Evolutionary conservation across 2,888 invertebrate genomes (phyloP), one percentile per base, ranked within the genome.

Genomic region (Hedychridium roseum): DNA sequence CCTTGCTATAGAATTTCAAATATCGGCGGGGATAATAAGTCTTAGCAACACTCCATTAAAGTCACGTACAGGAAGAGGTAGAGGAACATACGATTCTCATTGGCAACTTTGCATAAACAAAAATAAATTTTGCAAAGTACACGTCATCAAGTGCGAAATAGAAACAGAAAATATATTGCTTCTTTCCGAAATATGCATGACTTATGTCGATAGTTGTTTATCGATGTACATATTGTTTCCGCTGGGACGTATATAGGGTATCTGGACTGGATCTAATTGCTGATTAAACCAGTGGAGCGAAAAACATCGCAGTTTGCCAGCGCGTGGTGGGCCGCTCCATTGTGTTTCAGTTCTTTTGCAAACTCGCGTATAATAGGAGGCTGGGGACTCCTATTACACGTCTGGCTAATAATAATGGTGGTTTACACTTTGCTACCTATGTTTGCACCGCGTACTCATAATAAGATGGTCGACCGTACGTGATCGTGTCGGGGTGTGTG

Each of bases 401-500:
- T 60, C 59, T 50, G 54, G 57, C 56, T 71, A 73, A 70, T 69
- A 73, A 73, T 69, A 66, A 71, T 61, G 61, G 56, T 63, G 60
- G 62, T 69, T 73, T 71, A 69, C 70, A 67, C 60, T 66, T 69
- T 58, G 67, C 68, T 70, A 73, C 68, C 64, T 57, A 64, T 60
- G 64, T 66, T 62, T 65, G 55, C 60, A 60, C 55, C 59, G 48
- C 57, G 54, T 52, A 60, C 42, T 50, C 54, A 52, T 64, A 68
- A 68, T 66, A 66, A 70, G 64, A 66, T 60, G 59, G 54, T 60
- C 51, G 57, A 43, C 15, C 31, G 46, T 50, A 52, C 52, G 47
- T 40, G 57, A 64, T 57, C 52, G 38, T 41, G 46, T 44, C 27
- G 35, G 48, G 41, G 54, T 52, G 56, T 48, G 59, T 53, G 60